Conservation (phyloP, 2,888 invertebrate genomes). For the Phoronis australis region DNA sequence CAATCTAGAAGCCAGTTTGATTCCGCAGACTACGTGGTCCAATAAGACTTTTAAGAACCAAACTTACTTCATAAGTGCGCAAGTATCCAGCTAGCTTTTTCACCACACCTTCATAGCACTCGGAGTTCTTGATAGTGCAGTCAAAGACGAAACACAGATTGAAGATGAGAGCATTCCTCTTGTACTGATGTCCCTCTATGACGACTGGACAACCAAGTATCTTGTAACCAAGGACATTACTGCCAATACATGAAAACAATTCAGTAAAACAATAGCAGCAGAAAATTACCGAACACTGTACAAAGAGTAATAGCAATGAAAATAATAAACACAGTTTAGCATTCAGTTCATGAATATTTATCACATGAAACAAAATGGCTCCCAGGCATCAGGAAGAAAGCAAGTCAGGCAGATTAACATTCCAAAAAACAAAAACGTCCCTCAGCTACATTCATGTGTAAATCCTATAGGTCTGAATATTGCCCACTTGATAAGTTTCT, state of each 20-base stretch:
- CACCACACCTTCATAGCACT: slow-evolving; percentile 90
- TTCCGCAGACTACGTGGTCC: too few relatives aligned
- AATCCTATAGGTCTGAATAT: too few relatives aligned
- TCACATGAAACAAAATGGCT: not conserved
- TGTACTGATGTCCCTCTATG: slow-evolving; percentile 82
- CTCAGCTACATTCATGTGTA: too few relatives aligned
- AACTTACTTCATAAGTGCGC: slow-evolving; percentile 57
- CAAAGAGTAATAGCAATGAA: not conserved
- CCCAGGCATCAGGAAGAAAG: not conserved
- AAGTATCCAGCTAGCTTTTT: slow-evolving; percentile 90
- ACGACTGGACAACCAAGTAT: slow-evolving; percentile 88
- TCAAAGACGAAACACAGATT: slow-evolving; percentile 89
- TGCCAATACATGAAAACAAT: slow-evolving; percentile 45
- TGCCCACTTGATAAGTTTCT: too few relatives aligned
- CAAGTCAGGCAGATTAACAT: not conserved
- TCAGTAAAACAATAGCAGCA: not conserved
- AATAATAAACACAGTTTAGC: not conserved
- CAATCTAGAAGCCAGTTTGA: too few relatives aligned
- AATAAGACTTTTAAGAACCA: too few relatives aligned
- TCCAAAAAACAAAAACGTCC: too few relatives aligned
- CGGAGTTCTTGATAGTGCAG: slow-evolving; percentile 79
- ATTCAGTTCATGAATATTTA: not conserved
- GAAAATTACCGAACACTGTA: not conserved
- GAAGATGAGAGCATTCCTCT: slow-evolving; percentile 89
- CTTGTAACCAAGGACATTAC: slow-evolving; percentile 74